Evolutionary conservation across 2,113 vertebrate species (phyloP), one percentile per base, ranked within the genome.

Genomic region (Silurus glanis): DNA sequence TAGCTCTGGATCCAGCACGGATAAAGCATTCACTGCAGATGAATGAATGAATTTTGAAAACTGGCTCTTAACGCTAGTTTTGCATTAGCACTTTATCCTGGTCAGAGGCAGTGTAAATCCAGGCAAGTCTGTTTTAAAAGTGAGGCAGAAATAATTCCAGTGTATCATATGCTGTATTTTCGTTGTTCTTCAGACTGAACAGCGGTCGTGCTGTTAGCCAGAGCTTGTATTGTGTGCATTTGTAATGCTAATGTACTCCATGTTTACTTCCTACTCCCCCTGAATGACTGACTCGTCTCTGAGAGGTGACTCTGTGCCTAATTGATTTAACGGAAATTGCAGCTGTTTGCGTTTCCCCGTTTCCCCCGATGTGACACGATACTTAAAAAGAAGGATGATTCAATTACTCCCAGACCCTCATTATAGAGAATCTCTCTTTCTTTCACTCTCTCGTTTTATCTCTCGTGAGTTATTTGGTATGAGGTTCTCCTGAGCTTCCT

Each of bases 361-460:
- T 37, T 37, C 10, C 37, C 8, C 55, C 59, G 64, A 37, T 58
- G 80, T 82, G 83, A 87, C 89, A 51, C 51, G 62, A 55, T 28
- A 64, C 62, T 61, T 87, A 86, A 85, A 23, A 82, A 82, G 55
- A 90, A 80, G 86, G 85, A 89, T 90, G 87, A 83, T 87, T 88
- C 67, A 71, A 49, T 82, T 89, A 82, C 74, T 59, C 58, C 67
- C 85, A 25, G 37, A 23, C 61, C 66, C n/a, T 25, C 51, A 78
- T 78, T 78, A 74, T 10, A 37, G 37, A 3, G 62, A 62, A 79
- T 61, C 51, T 55, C 71, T 47, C 53, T 37, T 37, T 17, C 45
- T 21, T 37, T 67, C 28, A 17, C 21, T 9, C 19, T 83, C 21
- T 72, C 8, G 19, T 14, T 78, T 12, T 23, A 25, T 78, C 56